Evolutionary conservation across 2,113 vertebrate species (phyloP), one percentile per base, ranked within the genome.

Genomic region (Sciurus niger): DNA sequence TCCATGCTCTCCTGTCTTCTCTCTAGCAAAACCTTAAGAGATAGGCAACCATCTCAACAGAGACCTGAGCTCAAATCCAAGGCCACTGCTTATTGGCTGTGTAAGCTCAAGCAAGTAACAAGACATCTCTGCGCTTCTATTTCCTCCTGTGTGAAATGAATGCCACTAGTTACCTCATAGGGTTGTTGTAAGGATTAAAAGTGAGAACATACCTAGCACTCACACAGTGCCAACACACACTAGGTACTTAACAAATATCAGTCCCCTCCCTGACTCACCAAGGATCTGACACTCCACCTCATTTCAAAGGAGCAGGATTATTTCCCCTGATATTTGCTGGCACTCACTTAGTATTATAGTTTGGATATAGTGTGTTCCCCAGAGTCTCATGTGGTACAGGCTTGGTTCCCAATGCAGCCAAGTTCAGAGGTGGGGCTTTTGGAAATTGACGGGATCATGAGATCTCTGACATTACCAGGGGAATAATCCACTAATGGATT

Each of bases 31-130:
- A 87, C n/a, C 30, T 28, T 74, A 51, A 28, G 14, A 72, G 53
- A 73, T 1, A 28, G 2, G 6, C 12, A 77, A 58, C 2, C 65
- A 14, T 55, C 3, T 70, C 76, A 84, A n/a, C 40, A 82, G 30
- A 92, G 34, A 93, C n/a, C 77, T 60, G 28, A 84, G 65, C 76
- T 91, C 89, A 89, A 79, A 72, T 58, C 34, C 18, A 85, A 20
- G 78, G 25, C 34, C 51, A 34, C 4, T 86, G 6, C 17, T 48
- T 74, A n/a, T 76, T 51, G 83, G 28, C 53, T 84, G 5, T 72
- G 16, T 51, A 68, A 89, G 24, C 9, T 14, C 60, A 92, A 76
- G 6, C 58, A 43, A 87, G 13, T 9, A 68, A 58, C 3, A 22
- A 22, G 68, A 6, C 24, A 6, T 32, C 10, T 96, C 16, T 68